Conservation (phyloP, 2,888 invertebrate genomes). For the Ophion ellenae region DNA sequence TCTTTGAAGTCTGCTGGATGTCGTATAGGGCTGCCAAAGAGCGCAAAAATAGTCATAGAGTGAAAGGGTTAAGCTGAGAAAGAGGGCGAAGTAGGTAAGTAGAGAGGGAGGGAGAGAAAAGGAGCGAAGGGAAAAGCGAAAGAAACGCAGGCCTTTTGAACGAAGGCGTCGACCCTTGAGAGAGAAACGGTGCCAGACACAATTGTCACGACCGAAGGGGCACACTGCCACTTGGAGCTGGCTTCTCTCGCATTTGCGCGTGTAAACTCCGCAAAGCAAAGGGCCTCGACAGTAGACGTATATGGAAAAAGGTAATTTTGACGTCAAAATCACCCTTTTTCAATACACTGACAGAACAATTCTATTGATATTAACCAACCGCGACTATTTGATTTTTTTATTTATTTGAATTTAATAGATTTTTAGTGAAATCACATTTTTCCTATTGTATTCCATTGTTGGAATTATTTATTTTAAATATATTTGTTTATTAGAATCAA, state of each 20-base stretch:
- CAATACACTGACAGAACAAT: too few relatives aligned
- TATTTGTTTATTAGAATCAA: too few relatives aligned
- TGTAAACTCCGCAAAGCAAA: slow-evolving; percentile 15
- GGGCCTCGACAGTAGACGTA: neutral
- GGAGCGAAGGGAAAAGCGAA: slow-evolving; percentile 48
- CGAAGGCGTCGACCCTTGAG: slow-evolving; percentile 80
- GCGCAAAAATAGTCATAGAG: slow-evolving; percentile 62
- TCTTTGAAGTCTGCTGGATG: slow-evolving; percentile 77
- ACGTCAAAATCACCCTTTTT: too few relatives aligned
- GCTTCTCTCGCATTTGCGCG: slow-evolving; percentile 51
- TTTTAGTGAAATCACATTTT: too few relatives aligned
- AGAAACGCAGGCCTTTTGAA: slow-evolving; percentile 75
- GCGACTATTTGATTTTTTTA: too few relatives aligned
- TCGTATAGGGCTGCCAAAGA: slow-evolving; percentile 24
- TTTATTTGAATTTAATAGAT: too few relatives aligned
- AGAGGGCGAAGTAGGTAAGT: slow-evolving; percentile 49
- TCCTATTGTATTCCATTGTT: too few relatives aligned
- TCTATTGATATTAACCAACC: too few relatives aligned
- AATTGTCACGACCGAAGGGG: slow-evolving; percentile 78
- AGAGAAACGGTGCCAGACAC: slow-evolving; percentile 78
- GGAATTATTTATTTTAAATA: too few relatives aligned
- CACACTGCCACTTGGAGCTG: slow-evolving; percentile 68
- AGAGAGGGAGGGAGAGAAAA: slow-evolving; percentile 57
- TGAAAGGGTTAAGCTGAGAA: slow-evolving; percentile 36
- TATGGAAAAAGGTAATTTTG: neutral